phyloP scores from a whole-genome alignment of 2,113 vertebrate genomes.

The Ranitomeya variabilis region DNA sequence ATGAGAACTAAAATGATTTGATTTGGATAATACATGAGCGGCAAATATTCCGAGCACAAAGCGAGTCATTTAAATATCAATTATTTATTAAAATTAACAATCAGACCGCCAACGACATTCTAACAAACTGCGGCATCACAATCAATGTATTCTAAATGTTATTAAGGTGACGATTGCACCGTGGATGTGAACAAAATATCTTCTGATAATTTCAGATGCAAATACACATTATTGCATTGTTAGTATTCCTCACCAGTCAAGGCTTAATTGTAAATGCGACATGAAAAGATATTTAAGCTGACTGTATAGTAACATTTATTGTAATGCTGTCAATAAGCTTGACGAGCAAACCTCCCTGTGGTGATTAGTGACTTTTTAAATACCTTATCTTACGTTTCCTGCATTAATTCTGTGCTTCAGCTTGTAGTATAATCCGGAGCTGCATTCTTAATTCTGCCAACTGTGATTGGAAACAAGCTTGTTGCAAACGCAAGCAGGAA shows the following conservation, averaged over 20 bases:
- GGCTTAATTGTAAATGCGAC: not conserved
- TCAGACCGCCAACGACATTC: not conserved
- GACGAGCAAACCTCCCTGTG: not conserved
- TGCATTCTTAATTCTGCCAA: not conserved
- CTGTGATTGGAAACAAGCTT: not conserved
- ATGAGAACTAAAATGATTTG: not conserved
- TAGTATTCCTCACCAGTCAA: not conserved
- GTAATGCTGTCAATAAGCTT: not conserved
- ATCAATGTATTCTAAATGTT: not conserved
- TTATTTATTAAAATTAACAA: conserved; percentile 32
- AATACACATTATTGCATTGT: not conserved
- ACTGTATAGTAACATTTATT: not conserved
- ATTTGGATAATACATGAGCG: conserved; percentile 6
- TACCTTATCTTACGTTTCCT: not conserved
- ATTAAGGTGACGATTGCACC: not conserved
- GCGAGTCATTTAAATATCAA: conserved; percentile 22
- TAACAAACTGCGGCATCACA: not conserved
- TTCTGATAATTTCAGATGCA: conserved; percentile 12
- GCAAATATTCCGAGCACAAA: conserved; percentile 16
- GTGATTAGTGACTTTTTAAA: not conserved
- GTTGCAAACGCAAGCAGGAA: too few relatives aligned
- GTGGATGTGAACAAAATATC: not conserved
- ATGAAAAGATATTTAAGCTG: not conserved
- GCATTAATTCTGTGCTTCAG: not conserved
- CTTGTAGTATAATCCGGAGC: not conserved